These are phyloP conservation scores for Trypoxylon attenuatum DNA, from an alignment of 2,888 invertebrate genomes.

Conservation along the genomic window DNA sequence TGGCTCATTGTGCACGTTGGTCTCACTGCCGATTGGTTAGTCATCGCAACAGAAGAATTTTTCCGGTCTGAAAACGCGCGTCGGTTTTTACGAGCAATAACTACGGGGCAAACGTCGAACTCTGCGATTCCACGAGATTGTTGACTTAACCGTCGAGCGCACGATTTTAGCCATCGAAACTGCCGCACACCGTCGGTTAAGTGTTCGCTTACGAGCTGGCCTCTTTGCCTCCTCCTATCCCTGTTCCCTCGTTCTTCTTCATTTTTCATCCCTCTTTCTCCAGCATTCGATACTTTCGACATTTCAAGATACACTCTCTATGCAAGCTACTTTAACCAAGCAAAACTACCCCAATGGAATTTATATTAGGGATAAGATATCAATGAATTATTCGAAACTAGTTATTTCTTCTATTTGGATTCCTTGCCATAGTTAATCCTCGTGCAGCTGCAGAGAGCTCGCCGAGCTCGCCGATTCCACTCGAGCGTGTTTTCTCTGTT, in stretches of 20 bases:
- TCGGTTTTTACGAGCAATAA: conserved; percentile 60
- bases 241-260: not conserved
- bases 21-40: not conserved
- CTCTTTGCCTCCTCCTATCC: conserved; percentile 27
- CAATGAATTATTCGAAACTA: too few relatives aligned
- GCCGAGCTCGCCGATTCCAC: too few relatives aligned
- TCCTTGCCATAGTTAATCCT: too few relatives aligned
- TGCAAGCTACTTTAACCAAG: too few relatives aligned
- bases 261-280: not conserved
- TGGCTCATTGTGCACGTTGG: too few relatives aligned
- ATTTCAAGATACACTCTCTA: too few relatives aligned
- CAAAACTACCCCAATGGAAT: too few relatives aligned
- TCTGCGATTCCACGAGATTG: conserved; percentile 54
- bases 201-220: conserved; percentile 56
- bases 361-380: too few relatives aligned
- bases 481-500: conserved; percentile 23
- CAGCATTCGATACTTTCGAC: not conserved
- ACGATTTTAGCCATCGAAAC: conserved; percentile 57
- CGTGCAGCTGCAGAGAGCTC: too few relatives aligned
- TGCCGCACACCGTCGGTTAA: conserved; percentile 57
- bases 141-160: conserved; percentile 61
- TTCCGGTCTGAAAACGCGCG: conserved; percentile 5
- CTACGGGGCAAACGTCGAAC: conserved; percentile 42
- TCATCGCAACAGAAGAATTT: conserved; percentile 22
- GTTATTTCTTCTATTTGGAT: too few relatives aligned